Evolutionary conservation across 1,140 invertebrate species (phyloP), one percentile per base, ranked within the genome.

Genomic region (Neoseiulus cucumeris): DNA sequence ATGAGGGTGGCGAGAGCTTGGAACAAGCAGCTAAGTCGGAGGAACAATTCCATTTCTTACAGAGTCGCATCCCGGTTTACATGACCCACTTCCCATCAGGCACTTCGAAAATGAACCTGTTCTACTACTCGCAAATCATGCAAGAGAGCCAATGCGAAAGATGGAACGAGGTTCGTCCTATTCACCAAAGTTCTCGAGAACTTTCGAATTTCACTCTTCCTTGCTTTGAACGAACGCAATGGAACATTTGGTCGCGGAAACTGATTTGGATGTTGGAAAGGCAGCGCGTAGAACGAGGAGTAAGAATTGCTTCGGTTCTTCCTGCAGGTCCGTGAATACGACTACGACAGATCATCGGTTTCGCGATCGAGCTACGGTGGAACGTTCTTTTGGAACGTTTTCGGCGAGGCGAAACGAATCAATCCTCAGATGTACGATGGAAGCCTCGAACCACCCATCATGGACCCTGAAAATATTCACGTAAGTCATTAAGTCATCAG

Each of bases 81-180:
- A 59, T 59, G 51, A 59, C 14, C 22, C 51, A 59, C 22, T 59
- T 59, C 22, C 51, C 51, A 17, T 59, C 51, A 14, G 51, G 51
- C 1, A 59, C 51, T 14, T 59, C 51, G 17, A 59, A 59, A 59
- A 59, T 59, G 51, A 59, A 59, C 22, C 51, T 59, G 25, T 25
- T 59, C 51, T 59, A 59, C 51, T 59, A 59, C 33, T 59, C 51
- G 33, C 51, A 59, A 33, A 59, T 59, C 22, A 59, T 59, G 51
- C 51, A 59, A 20, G 51, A 59, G 33, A 25, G 33, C 22, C 51
- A 59, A 33, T 59, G 51, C 22, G 33, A 25, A 14, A 25, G 22
- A 29, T 59, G 51, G 51, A 59, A 59, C 33, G 51, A 59, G 51
- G 51, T 59, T 29, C 5, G 33, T 39, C 33, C 33, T 6, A 39